These are phyloP conservation scores for Coenonympha arcania DNA, from an alignment of 2,888 invertebrate species.

Conservation along the genomic window DNA sequence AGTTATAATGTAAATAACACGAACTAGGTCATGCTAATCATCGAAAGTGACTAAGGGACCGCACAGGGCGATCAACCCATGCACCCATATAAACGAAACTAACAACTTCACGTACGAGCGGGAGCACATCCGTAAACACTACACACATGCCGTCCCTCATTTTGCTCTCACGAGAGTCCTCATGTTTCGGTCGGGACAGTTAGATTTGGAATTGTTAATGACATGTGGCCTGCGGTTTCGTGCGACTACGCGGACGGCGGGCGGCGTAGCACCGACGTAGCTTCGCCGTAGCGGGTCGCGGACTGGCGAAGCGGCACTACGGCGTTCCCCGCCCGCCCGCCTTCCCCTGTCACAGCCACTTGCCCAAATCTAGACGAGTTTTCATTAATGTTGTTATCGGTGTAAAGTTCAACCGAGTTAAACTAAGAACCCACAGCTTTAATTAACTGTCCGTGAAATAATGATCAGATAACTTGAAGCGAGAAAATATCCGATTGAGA, in stretches of 20 bases:
- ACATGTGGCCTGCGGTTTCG: constrained; percentile 43
- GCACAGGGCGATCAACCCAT: constrained; percentile 49
- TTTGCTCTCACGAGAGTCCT: constrained; percentile 15
- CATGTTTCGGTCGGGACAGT: constrained; percentile 6
- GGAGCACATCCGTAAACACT: constrained; percentile 54
- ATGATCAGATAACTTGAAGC: constrained; percentile 40
- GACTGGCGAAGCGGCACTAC: constrained; percentile 50
- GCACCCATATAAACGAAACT: constrained; percentile 59
- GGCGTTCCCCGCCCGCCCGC: constrained; percentile 45
- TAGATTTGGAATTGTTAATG: constrained; percentile 22
- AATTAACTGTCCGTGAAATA: constrained; percentile 70
- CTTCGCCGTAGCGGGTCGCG: constrained; percentile 49
- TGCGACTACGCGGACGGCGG: constrained; percentile 32
- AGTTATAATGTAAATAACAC: constrained; percentile 23
- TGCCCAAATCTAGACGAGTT: constrained; percentile 67
- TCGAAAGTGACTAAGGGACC: constrained; percentile 54
- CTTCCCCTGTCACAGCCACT: constrained; percentile 59
- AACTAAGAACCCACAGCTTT: constrained; percentile 61
- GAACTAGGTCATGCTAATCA: constrained; percentile 48
- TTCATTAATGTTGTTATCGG: constrained; percentile 72
- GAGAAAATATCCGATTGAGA: constrained; percentile 19
- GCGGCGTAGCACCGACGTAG: constrained; percentile 45
- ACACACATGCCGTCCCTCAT: constrained; percentile 37
- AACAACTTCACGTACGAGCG: constrained; percentile 45
- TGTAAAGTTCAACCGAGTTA: constrained; percentile 65